Conservation (phyloP, 2,888 invertebrate species). For the Psylliodes chrysocephalus region DNA sequence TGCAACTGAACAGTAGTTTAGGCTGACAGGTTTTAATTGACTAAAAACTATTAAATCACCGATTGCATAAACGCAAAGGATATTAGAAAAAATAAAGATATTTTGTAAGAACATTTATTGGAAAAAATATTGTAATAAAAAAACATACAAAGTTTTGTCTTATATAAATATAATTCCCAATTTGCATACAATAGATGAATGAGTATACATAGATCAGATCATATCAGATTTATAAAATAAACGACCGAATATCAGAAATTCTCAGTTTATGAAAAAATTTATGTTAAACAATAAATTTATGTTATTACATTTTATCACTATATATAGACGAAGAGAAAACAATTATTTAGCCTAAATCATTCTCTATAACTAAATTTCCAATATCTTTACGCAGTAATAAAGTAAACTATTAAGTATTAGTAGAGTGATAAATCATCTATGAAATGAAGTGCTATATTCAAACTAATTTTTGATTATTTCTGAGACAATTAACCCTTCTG, state of each 20-base stretch:
- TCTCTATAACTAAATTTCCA: no score
- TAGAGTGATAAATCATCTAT: no score
- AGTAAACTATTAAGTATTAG: no score
- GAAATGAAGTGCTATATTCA: no score
- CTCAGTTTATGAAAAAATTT: conserved; percentile 20
- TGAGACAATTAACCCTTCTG: no score
- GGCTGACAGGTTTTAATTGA: no score
- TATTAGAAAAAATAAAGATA: neutral
- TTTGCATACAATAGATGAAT: conserved; percentile 46
- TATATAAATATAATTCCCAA: conserved; percentile 52
- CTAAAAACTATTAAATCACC: no score
- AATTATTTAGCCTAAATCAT: no score
- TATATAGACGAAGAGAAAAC: conserved; percentile 16
- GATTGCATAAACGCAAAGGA: no score
- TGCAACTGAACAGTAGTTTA: no score
- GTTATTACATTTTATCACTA: conserved; percentile 32
- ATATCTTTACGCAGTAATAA: no score
- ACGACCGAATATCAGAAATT: conserved; percentile 28
- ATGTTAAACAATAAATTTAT: conserved; percentile 20
- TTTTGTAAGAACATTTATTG: conserved; percentile 56
- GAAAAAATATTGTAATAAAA: conserved; percentile 55
- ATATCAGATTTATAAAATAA: conserved; percentile 32
- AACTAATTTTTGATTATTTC: no score
- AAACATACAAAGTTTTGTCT: conserved; percentile 53
- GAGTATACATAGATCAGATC: conserved; percentile 44